A percentile compares a stretch with the other conserved stretches of the same genome.
These are phyloP conservation scores for Zoanthus solanderi DNA, from an alignment of 92 coral and sea anemone genomes.

Conservation along the genomic window DNA sequence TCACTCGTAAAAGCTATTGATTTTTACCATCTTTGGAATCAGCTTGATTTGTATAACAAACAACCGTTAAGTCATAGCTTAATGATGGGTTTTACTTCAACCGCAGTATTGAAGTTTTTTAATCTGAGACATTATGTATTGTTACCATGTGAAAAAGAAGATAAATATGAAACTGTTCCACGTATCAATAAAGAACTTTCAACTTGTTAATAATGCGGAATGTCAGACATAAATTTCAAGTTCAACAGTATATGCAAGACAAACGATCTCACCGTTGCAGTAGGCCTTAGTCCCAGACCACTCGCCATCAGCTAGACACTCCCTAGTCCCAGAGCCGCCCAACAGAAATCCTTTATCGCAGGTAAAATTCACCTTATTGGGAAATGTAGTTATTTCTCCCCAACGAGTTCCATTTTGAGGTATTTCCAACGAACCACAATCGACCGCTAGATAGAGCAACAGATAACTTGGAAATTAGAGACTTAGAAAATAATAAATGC, in stretches of 20 bases:
- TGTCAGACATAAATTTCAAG: not conserved
- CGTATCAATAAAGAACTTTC: too few species aligned
- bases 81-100: too few species aligned
- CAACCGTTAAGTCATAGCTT: too few species aligned
- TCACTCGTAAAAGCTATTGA: too few species aligned
- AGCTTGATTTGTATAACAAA: too few species aligned
- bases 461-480: not conserved
- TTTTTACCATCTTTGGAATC: too few species aligned
- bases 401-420: slow-evolving; percentile 63
- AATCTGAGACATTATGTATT: too few species aligned
- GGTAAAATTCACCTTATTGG: slow-evolving; percentile 54
- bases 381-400: slow-evolving; percentile 65
- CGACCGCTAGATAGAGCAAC: slow-evolving; percentile 50
- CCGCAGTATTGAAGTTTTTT: too few species aligned
- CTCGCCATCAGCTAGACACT: slow-evolving; percentile 61
- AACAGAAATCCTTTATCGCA: slow-evolving; percentile 71
- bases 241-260: not conserved
- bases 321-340: slow-evolving; percentile 51
- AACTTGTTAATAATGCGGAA: too few species aligned
- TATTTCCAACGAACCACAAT: slow-evolving; percentile 63
- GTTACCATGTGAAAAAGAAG: too few species aligned
- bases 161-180: too few species aligned
- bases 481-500: not conserved
- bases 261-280: slow-evolving; percentile 64
- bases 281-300: slow-evolving; percentile 63